Evolutionary conservation across 2,113 vertebrate species (phyloP).

Genomic region (Lepus timidus): DNA sequence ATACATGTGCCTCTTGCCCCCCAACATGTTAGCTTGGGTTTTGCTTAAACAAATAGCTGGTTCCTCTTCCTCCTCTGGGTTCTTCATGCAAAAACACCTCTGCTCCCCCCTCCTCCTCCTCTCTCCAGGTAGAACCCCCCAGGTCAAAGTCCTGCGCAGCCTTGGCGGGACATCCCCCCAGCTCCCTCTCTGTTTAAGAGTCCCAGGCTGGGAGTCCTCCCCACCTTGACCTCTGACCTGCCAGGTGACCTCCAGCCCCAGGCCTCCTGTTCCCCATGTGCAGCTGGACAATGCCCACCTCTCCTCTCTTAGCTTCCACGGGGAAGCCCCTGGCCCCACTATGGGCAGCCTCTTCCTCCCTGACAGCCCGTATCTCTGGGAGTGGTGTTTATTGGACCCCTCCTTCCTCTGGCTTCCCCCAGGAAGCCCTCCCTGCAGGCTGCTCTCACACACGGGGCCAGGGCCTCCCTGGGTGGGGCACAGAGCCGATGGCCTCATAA

Average conservation of each 20-base stretch:
- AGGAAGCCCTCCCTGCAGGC: constrained; percentile 45
- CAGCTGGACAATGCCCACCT: not conserved
- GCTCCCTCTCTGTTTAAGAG: not conserved
- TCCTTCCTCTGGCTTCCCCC: constrained; percentile 38
- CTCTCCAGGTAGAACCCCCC: not conserved
- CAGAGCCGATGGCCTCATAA: constrained; percentile 76
- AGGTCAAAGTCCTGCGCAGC: not conserved
- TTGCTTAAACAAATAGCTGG: constrained; percentile 76
- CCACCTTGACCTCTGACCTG: not conserved
- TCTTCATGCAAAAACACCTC: constrained; percentile 27
- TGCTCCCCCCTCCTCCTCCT: not conserved
- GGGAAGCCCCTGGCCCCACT: not conserved
- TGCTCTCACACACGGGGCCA: constrained; percentile 39
- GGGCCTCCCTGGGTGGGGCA: constrained; percentile 67
- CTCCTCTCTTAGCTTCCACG: too few species aligned
- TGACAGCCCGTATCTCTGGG: constrained; percentile 60
- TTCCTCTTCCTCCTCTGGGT: constrained; percentile 69
- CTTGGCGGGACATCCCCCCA: not conserved
- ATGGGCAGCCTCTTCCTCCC: constrained; percentile 47
- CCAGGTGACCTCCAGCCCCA: not conserved
- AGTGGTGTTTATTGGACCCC: constrained; percentile 58
- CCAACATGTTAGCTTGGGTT: constrained; percentile 11
- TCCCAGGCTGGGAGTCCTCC: not conserved
- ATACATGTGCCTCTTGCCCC: not conserved
- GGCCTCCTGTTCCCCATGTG: not conserved